Evolutionary conservation across 2,113 vertebrate genomes (phyloP).

Genomic region (Enhydra lutris): DNA sequence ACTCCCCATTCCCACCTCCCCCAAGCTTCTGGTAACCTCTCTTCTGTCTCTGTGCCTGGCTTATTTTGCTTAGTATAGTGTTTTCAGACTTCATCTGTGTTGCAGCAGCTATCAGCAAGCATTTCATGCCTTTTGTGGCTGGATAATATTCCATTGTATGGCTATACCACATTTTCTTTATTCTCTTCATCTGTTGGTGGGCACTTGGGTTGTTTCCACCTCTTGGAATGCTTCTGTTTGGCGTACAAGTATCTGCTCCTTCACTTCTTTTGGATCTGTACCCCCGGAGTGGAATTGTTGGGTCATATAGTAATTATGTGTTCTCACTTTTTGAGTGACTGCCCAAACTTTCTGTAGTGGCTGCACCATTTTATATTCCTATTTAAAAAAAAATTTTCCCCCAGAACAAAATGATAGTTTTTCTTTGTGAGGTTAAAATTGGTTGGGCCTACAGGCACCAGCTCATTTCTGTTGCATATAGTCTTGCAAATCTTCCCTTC

Average conservation of each 20-base stretch:
- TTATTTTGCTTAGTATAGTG: background rate
- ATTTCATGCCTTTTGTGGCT: background rate
- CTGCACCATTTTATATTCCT: background rate
- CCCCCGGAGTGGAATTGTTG: background rate
- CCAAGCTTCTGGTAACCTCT: background rate
- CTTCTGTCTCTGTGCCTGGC: background rate
- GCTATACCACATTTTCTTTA: background rate
- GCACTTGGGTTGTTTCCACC: background rate
- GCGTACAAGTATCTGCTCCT: background rate
- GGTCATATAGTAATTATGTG: background rate
- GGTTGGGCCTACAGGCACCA: background rate
- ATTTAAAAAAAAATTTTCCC: background rate
- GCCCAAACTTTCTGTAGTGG: background rate
- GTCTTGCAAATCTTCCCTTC: background rate
- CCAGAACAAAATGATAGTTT: background rate
- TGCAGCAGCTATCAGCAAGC: background rate
- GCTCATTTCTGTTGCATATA: background rate
- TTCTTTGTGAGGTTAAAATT: conserved; percentile 10
- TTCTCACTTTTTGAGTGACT: background rate
- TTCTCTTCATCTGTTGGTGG: background rate
- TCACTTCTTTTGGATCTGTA: background rate
- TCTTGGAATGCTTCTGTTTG: background rate
- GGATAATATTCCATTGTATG: background rate
- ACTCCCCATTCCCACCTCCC: background rate
- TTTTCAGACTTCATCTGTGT: background rate